Evolutionary conservation across 2,888 invertebrate genomes (phyloP), one percentile per base, ranked within the genome.

Genomic region (Eilema depressum): DNA sequence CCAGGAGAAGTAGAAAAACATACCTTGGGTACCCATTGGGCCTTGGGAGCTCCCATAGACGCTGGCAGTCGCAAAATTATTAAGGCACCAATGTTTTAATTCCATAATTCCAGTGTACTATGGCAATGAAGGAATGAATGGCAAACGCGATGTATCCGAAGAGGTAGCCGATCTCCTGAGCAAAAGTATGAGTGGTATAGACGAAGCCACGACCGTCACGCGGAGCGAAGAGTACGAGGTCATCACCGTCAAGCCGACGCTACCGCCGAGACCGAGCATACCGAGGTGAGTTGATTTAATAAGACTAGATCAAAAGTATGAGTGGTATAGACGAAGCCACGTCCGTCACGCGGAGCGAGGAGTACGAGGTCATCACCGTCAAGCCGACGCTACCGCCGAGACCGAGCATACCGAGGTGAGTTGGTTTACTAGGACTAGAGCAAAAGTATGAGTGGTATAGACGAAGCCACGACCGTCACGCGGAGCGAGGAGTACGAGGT

Each of bases 401-500:
- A 63, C 97, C 97, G 26, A 94, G 95, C 69, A 96, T 97, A 85
- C 96, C 96, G n/a, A 93, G 95, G 95, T 95, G 23, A 33, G 33
- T 25, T 11, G 37, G 33, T 37, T 37, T 1, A 1, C 8, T 28
- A n/a, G n/a, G n/a, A n/a, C n/a, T n/a, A n/a, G 37, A 96, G 96
- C 63, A 96, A 95, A 79, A 96, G 96, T 75, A 93, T 96, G 91
- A 93, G 87, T 68, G 92, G 90, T 0, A 83, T 87, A 84, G 96
- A 90, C 76, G 96, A 93, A 59, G 87, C 91, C 25, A 94, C 95
- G 1, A 91, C 94, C 0, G 92, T 93, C 28, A 92, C 94, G 1
- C 93, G 83, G 70, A 96, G 96, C 8, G 97, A 97, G n/a, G 97
- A 97, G 74, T 98, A 98, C 81, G 97, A 97, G 88, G 96, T 97